phyloP scores from a whole-genome alignment of 2,113 vertebrate species.

The Odontophorus gujanensis region DNA sequence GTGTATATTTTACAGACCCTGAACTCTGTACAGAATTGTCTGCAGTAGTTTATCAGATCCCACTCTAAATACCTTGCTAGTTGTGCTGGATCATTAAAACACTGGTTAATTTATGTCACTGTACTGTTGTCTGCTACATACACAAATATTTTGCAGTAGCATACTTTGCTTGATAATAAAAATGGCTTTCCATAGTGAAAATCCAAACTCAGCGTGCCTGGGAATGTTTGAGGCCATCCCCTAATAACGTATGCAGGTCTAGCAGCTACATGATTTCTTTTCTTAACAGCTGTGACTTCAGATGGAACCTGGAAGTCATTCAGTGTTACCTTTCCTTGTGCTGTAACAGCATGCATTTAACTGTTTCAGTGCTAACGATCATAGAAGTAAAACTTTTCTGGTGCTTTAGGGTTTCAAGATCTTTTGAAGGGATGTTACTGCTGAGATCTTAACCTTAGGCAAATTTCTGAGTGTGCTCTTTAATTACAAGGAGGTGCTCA shows the following conservation, averaged over 20 bases:
- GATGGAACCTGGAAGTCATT: neutral
- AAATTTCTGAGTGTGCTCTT: neutral
- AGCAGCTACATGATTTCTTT: accelerated
- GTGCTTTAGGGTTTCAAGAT: neutral
- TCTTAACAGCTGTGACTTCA: neutral
- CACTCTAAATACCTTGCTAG: neutral
- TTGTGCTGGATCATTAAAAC: neutral
- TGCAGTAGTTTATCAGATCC: neutral
- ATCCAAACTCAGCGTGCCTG: neutral
- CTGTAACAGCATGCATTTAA: neutral
- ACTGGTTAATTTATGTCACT: accelerated
- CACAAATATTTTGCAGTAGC: neutral
- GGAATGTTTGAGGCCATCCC: neutral
- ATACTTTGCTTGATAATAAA: neutral
- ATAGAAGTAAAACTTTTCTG: neutral
- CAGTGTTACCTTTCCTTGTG: accelerated
- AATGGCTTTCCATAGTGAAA: neutral
- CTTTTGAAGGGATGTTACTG: neutral
- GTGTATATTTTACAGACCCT: neutral
- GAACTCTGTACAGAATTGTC: neutral
- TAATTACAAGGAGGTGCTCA: no score
- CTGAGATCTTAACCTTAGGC: neutral
- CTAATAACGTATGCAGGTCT: neutral
- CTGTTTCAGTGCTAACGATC: neutral
- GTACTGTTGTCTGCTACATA: accelerated